Evolutionary conservation across 1,140 invertebrate genomes (phyloP), one percentile per base, ranked within the genome.

Genomic region (Hydropsyche tenuis): DNA sequence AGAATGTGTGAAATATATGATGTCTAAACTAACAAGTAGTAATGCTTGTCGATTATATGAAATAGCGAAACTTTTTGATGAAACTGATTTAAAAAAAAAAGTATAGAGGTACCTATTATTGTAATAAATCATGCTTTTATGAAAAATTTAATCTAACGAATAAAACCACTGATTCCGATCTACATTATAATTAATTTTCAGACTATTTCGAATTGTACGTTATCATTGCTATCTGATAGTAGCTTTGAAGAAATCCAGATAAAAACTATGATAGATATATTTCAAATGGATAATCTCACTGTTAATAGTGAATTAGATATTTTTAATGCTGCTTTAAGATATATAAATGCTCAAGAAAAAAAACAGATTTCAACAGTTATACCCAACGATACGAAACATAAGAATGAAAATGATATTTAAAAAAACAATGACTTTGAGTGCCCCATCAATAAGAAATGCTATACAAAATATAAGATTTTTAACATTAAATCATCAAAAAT

Each of bases 21-120:
- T 91, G 90, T 90, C 89, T 0, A 92, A 94, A 81, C 82, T 95
- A 0, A 89, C 90, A 74, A 88, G 91, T 0, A 90, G 89, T 74
- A 94, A 94, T 83, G 93, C 91, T 5, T 94, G 93, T 78, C 84
- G 92, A 73, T 91, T 93, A 5, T 94, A 93, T 80, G 93, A 94
- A 80, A 94, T 95, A 87, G 92, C 93, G 0, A 90, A 91, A 73
- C 82, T 95, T 0, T 94, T 94, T 82, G 93, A 94, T 73, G 93
- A 94, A 79, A 90, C 90, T 68, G 86, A 89, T 6, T 81, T 95
- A 0, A 91, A 88, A 89, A 93, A 22, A 93, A 93, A 82, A 94
- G 93, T 82, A 85, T 92, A 80, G 86, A 90, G 84, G 90, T 90
- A 84, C 22, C 6, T 45, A 9, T 9, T n/a, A n/a, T n/a, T n/a